These are phyloP conservation scores for Drosophila niveifrons DNA, from an alignment of 2,888 invertebrate species.

Conservation along the genomic window DNA sequence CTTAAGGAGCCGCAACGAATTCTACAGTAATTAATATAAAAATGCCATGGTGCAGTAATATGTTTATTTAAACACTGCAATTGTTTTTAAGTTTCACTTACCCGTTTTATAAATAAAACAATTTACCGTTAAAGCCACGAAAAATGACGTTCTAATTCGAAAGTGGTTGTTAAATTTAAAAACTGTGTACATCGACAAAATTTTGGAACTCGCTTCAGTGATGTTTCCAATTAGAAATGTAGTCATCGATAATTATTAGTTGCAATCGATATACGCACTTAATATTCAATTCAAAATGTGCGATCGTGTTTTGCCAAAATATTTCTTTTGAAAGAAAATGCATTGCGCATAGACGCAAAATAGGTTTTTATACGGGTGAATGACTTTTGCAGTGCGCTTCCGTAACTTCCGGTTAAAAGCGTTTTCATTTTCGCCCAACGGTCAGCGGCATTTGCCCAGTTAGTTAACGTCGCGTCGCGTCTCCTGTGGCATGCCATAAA, in stretches of 20 bases:
- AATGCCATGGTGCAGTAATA: background rate
- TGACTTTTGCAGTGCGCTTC: slow-evolving; percentile 82
- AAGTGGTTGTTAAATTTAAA: background rate
- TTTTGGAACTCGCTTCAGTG: background rate
- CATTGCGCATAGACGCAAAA: slow-evolving; percentile 56
- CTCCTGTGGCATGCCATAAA: slow-evolving; percentile 77
- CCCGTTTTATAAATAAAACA: background rate
- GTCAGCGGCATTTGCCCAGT: slow-evolving; percentile 38
- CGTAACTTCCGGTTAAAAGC: slow-evolving; percentile 83
- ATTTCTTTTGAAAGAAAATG: slow-evolving; percentile 10
- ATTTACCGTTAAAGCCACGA: no score
- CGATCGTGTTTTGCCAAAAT: background rate
- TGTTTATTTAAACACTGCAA: background rate
- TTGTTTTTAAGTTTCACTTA: background rate
- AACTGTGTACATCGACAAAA: no score
- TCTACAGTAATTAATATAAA: background rate
- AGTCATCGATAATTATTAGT: background rate
- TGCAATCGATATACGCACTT: background rate
- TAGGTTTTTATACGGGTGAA: slow-evolving; percentile 80
- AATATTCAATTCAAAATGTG: background rate
- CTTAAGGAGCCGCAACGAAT: background rate
- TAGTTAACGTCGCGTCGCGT: slow-evolving; percentile 42
- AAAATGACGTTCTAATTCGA: no score
- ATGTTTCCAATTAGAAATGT: background rate
- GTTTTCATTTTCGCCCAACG: slow-evolving; percentile 76